Evolutionary conservation across 2,113 vertebrate genomes (phyloP).

Genomic region (Mustela nigripes): DNA sequence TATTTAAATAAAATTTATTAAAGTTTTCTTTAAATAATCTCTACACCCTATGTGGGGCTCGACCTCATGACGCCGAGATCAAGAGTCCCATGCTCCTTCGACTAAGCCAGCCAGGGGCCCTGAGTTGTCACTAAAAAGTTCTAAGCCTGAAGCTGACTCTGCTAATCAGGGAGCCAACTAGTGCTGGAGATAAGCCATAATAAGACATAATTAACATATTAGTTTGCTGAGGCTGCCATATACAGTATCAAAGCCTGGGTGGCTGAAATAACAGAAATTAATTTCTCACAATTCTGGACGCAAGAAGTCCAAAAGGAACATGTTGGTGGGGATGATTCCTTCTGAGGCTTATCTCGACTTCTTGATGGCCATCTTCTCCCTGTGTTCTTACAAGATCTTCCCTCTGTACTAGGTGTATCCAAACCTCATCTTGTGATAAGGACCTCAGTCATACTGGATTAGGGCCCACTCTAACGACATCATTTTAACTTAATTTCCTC

Average conservation of each 20-base stretch:
- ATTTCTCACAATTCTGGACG: not conserved
- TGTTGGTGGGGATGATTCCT: not conserved
- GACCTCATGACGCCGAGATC: accelerated
- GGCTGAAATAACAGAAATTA: not conserved
- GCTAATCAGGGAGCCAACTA: not conserved
- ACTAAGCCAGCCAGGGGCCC: not conserved
- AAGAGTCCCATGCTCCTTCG: not conserved
- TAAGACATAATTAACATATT: not conserved
- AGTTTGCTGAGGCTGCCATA: not conserved
- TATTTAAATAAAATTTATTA: too few relatives aligned
- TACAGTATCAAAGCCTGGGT: not conserved
- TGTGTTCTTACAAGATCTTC: not conserved
- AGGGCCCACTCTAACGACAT: not conserved
- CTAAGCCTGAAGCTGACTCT: not conserved
- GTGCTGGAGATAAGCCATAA: not conserved
- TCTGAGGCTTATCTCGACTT: not conserved
- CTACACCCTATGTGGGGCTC: not conserved
- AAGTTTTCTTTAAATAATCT: not conserved
- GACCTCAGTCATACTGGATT: not conserved
- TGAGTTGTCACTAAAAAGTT: not conserved
- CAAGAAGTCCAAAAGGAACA: not conserved
- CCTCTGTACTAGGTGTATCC: not conserved
- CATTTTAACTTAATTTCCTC: not conserved
- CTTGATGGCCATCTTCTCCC: not conserved
- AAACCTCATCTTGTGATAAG: not conserved